Base-by-base conservation (phyloP, 2,113 vertebrate genomes). In the Pontoporia blainvillei region DNA sequence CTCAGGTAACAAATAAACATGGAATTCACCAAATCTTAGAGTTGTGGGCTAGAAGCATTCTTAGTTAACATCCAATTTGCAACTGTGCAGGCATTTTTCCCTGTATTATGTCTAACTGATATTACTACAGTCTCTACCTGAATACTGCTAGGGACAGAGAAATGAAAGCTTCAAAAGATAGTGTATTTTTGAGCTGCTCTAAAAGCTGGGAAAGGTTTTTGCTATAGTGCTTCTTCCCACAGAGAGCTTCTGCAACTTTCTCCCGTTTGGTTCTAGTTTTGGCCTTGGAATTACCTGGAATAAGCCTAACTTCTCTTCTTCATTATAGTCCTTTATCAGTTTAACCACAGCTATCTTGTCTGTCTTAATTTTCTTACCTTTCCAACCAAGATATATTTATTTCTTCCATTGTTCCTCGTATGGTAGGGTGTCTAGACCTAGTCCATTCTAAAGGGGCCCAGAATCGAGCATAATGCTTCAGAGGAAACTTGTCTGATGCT, bases 251-350 rank as follows among this genome's bases (percentile, higher is more conserved):
- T n/a, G 12, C 9, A 87, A 52, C 25, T 86, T 84, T 72, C 21
- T 93, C 20, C 12, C 49, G 61, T 92, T 95, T 25, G 44, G 10
- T 78, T 95, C 66, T 93, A 79, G 62, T 88, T 95, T 93, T 90
- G 84, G 49, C 49, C 85, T 92, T 52, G 29, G 11, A 82, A 57
- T 46, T 92, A 89, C 25, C 31, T 85, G 12, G 52, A 89, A 73
- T 61, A 92, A 94, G 41, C 44, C 44, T 76, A 76, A 76, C 81
- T 76, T 92, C 6, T 90, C 36, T 90, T 82, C 67, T 90, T 21
- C 31, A 46, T 90, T 78, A 67, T 2, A 89, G 25, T 76, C 39
- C n/a, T n/a, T 73, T 86, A 64, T 62, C 41, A 61, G 0, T 89
- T 81, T 82, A 69, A 67, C 66, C 1, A 31, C 73, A 76, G 31